These are phyloP conservation scores for Halichondria panicea DNA, from an alignment of 37 sponge, comb jelly and placozoan genomes.

Conservation along the genomic window DNA sequence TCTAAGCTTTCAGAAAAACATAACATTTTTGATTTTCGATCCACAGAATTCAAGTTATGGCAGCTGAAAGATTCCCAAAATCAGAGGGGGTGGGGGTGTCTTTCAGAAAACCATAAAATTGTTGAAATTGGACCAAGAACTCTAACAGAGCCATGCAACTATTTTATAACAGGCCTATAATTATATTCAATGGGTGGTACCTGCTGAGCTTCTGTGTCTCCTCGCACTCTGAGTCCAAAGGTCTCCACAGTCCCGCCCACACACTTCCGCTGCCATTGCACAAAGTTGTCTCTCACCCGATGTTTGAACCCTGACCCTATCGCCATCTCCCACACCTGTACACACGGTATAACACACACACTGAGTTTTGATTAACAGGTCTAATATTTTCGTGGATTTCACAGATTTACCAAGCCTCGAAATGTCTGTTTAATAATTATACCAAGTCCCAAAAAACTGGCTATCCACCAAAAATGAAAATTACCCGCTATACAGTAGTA, in stretches of 20 bases:
- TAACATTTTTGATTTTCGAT: too few species aligned
- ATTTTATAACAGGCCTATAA: background rate
- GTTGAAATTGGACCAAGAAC: background rate
- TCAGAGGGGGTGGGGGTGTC: too few species aligned
- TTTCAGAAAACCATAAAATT: too few species aligned
- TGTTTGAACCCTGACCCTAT: constrained; percentile 27
- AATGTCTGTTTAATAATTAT: too few species aligned
- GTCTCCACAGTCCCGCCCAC: background rate
- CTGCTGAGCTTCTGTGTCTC: constrained; percentile 27
- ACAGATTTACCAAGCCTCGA: too few species aligned
- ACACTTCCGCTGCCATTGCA: constrained; percentile 59
- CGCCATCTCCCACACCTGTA: constrained; percentile 35
- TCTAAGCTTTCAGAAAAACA: too few species aligned
- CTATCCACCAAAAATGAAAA: too few species aligned
- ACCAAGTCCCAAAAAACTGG: too few species aligned
- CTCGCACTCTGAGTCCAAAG: constrained; percentile 42
- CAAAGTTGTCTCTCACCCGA: constrained; percentile 56
- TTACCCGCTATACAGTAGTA: too few species aligned
- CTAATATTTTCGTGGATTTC: too few species aligned
- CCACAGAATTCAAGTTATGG: too few species aligned
- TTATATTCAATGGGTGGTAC: constrained; percentile 9
- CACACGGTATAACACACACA: constrained; percentile 7
- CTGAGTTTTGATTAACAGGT: background rate
- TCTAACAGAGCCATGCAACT: background rate
- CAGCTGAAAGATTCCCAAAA: too few species aligned